These are phyloP conservation scores for Euthynnus affinis DNA, from an alignment of 2,797 vertebrate species.

Conservation along the genomic window DNA sequence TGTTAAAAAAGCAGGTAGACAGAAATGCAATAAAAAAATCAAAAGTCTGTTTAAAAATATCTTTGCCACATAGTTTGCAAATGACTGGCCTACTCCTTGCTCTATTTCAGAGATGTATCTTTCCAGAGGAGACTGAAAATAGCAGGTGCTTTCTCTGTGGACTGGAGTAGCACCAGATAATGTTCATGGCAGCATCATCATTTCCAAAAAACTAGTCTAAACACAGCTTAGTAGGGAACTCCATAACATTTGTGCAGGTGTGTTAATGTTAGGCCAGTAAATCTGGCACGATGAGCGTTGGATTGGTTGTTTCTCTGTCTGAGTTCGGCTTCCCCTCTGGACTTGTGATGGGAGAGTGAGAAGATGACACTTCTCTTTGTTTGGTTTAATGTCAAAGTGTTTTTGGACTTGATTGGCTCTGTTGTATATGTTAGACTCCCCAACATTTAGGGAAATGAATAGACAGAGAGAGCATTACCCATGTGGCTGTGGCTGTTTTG, in stretches of 20 bases:
- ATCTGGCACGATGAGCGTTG: conserved; percentile 62
- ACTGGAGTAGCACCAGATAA: conserved; percentile 54
- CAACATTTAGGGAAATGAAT: neutral
- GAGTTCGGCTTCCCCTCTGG: conserved; percentile 37
- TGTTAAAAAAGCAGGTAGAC: neutral
- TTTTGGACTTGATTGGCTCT: conserved; percentile 9
- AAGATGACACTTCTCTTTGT: conserved; percentile 23
- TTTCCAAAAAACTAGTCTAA: conserved; percentile 76
- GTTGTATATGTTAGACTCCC: conserved; percentile 9
- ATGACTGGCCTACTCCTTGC: neutral
- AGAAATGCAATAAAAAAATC: neutral
- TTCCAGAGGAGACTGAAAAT: neutral
- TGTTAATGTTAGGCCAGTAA: conserved; percentile 78
- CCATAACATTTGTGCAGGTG: conserved; percentile 77
- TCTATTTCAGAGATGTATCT: neutral
- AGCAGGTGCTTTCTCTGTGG: conserved; percentile 55
- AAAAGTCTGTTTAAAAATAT: neutral
- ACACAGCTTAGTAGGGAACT: conserved; percentile 66
- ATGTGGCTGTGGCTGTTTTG: neutral
- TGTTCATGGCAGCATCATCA: conserved; percentile 59
- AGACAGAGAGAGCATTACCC: neutral
- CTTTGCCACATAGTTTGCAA: neutral
- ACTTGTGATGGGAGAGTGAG: conserved; percentile 12
- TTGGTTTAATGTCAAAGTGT: conserved; percentile 6
- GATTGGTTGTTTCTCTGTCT: conserved; percentile 56